phyloP scores from a whole-genome alignment of 2,113 vertebrate species.

The Fregetta grallaria region DNA sequence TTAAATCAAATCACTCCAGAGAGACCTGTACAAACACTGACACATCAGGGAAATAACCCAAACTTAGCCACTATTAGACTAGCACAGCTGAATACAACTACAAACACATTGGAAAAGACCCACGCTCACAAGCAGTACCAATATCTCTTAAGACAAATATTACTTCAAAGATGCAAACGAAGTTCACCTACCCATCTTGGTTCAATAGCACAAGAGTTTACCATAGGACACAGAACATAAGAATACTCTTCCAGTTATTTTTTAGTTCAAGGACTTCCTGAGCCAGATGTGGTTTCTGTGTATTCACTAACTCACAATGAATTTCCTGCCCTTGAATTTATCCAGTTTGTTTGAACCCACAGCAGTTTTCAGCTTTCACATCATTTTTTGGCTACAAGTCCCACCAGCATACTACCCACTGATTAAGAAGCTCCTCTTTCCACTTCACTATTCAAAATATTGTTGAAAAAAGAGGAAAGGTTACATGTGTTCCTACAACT shows the following conservation, averaged over 20 bases:
- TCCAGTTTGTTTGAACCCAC: neutral
- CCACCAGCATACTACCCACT: neutral
- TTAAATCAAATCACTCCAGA: neutral
- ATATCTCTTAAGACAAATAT: neutral
- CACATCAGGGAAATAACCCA: neutral
- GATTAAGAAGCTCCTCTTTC: neutral
- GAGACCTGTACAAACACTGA: neutral
- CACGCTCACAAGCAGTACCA: neutral
- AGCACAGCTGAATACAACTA: neutral
- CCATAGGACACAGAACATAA: neutral
- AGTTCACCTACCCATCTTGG: neutral
- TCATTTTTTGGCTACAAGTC: neutral
- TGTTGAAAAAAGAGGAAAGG: neutral
- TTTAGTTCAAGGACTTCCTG: conserved; percentile 31
- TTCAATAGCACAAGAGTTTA: neutral
- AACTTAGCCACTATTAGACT: neutral
- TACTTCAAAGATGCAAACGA: neutral
- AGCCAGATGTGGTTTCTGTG: neutral
- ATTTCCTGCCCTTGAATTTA: conserved; percentile 2
- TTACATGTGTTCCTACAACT: neutral
- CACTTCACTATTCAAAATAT: neutral
- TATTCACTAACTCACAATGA: conserved; percentile 3
- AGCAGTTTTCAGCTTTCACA: neutral
- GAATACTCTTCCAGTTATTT: neutral
- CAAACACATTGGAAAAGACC: neutral